Conservation (phyloP, 1,140 invertebrate genomes). For the Scylla paramamosain region DNA sequence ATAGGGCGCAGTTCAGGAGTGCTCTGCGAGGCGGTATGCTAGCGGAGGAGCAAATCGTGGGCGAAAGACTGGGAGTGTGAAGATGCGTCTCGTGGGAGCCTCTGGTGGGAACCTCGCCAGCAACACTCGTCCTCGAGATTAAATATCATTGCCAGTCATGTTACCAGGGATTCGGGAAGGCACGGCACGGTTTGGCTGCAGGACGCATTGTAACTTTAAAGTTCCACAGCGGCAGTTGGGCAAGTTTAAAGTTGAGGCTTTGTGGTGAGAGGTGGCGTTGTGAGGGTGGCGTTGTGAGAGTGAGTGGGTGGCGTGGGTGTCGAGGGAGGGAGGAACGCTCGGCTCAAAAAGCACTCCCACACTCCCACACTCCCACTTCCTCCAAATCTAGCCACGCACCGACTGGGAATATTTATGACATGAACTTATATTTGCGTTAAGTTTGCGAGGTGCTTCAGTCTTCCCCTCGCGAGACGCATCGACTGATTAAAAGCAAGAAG, state of each 20-base stretch:
- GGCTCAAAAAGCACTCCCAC: no score
- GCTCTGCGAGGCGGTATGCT: background rate
- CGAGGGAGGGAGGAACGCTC: background rate
- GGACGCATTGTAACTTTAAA: slow-evolving; percentile 42
- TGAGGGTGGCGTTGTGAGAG: background rate
- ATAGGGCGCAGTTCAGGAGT: slow-evolving; percentile 39
- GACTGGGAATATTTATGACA: no score
- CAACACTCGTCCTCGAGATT: slow-evolving; percentile 25
- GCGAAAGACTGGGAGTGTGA: background rate
- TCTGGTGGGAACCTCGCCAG: background rate
- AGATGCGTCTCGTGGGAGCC: background rate
- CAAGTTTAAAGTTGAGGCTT: slow-evolving; percentile 50
- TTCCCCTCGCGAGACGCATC: no score
- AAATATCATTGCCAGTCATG: slow-evolving; percentile 51
- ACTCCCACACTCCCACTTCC: no score
- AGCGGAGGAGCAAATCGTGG: background rate
- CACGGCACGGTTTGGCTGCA: background rate
- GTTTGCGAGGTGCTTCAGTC: no score
- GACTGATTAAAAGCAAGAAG: no score
- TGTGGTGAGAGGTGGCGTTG: background rate
- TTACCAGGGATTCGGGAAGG: slow-evolving; percentile 23
- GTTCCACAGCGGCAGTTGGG: slow-evolving; percentile 2
- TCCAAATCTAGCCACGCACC: no score
- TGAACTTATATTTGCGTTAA: no score
- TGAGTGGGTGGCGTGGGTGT: background rate